Base-by-base conservation (phyloP, 1,140 invertebrate species). In the Hermatobates lingyangjiaoensis region DNA sequence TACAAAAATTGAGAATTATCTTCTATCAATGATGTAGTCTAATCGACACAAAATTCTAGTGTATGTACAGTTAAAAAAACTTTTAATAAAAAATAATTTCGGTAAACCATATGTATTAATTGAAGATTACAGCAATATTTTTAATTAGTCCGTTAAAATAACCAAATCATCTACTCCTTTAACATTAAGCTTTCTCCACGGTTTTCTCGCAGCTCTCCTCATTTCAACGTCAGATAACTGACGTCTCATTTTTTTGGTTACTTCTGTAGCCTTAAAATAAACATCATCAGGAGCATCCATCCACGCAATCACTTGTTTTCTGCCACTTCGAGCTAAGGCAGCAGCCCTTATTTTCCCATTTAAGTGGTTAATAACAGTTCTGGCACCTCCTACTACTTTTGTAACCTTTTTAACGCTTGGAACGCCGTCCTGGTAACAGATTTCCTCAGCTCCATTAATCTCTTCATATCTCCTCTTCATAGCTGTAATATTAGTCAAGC, bases 201-300 rank as follows among this genome's bases (percentile, higher is more conserved):
- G 91, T 61, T 91, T 89, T 45, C 91, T 79, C 23, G 89, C 90
- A 28, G 87, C 82, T 61, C 88, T 74, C 61, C 88, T 74, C 60
- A 94, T 70, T 64, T 94, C 89, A 52, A 78, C 69, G 52, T 76
- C 75, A 48, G 83, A 79, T 57, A 93, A 69, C 61, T 79, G 78
- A 66, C 83, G 81, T 60, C 91, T 75, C 56, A 84, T 69, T 74
- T 83, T 83, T 70, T 88, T 95, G 61, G 85, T 88, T 60, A 75
- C 73, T 59, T 87, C 83, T 28, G 85, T 89, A 54, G 88, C 87
- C 62, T 86, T 77, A 71, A 94, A 96, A 68, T 92, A 96, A 48
- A 95, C 82, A 70, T 97, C 91, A 68, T 96, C 91, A 3, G 91
- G 91, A 44, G 91, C 91, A 70, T 96, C 91, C 80, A 93, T 90